Conservation (phyloP, 2,888 invertebrate species). For the Andrena camellia region DNA sequence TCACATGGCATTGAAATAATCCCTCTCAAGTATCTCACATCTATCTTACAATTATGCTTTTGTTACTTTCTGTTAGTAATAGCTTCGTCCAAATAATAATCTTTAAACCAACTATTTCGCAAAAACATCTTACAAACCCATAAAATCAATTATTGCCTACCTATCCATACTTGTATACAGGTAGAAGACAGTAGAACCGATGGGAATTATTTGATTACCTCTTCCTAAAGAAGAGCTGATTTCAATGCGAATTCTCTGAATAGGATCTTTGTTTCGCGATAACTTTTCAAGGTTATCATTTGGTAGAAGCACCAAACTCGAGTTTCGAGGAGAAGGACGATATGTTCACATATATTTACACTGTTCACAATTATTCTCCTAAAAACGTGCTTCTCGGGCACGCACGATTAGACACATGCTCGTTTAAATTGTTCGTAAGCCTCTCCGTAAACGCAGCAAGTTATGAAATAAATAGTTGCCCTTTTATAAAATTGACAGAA, state of each 20-base stretch:
- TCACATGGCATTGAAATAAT: constrained; percentile 56
- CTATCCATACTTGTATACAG: neutral
- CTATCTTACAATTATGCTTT: constrained; percentile 24
- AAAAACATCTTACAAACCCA: constrained; percentile 44
- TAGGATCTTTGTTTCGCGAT: constrained; percentile 29
- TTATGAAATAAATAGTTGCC: constrained; percentile 42
- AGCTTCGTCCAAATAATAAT: constrained; percentile 25
- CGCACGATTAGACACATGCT: constrained; percentile 40
- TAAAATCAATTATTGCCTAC: constrained; percentile 15
- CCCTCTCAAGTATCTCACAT: constrained; percentile 24
- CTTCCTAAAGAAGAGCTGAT: constrained; percentile 9
- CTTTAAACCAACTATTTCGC: constrained; percentile 22
- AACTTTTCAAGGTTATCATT: constrained; percentile 50
- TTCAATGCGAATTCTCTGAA: constrained; percentile 10
- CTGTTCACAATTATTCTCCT: constrained; percentile 19
- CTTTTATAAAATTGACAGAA: constrained; percentile 5
- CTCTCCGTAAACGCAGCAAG: constrained; percentile 33
- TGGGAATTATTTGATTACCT: constrained; percentile 28
- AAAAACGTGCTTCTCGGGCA: constrained; percentile 19
- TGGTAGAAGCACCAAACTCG: constrained; percentile 30
- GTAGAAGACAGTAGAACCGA: neutral
- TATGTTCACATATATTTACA: constrained; percentile 34
- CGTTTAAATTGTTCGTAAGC: constrained; percentile 42
- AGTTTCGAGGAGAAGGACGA: constrained; percentile 15
- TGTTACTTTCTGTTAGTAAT: constrained; percentile 19